Evolutionary conservation across 2,113 vertebrate genomes (phyloP), one percentile per base, ranked within the genome.

Genomic region (Zosterops japonicus): DNA sequence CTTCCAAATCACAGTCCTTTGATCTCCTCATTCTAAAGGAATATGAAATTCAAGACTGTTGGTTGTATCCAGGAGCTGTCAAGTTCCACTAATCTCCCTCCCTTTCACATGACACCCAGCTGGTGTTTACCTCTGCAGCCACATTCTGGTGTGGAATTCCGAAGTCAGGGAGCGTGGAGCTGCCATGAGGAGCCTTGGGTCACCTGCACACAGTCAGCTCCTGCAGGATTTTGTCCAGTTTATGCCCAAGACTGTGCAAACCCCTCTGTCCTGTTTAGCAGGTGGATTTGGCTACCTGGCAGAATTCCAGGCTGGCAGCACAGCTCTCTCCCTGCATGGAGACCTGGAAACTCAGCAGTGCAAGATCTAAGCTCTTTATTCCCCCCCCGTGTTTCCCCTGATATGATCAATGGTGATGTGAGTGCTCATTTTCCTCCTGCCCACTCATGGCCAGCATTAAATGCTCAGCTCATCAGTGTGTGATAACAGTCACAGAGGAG

Each of bases 61-160:
- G 8, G 29, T 67, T 47, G 49, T n/a, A n/a, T 41, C 75, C 87
- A 92, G 21, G 59, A 46, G 59, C 82, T 69, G 81, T 83, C 63
- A 52, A 42, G 50, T 59, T 25, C 50, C 85, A 24, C 67, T 86
- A 77, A 95, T 83, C 88, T 80, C 67, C 50, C 68, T 76, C 50
- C 42, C 67, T 35, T 80, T 55, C 95, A 57, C 90, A 65, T 46
- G 75, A 72, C 88, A 88, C 75, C 90, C 96, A 86, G 76, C 79
- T 93, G 92, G 64, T 91, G 75, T 90, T 92, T 86, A 52, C 77
- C 80, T 92, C 93, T 61, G 44, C 16, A 80, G 83, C 59, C 88
- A 72, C 11, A 0, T 68, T 92, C 72, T 56, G 35, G 35, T 25
- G 56, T 61, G 81, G 56, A 89, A 95, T 82, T 68, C 74, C 69